Evolutionary conservation across 2,888 invertebrate species (phyloP).

Genomic region (Bembecia ichneumoniformis): DNA sequence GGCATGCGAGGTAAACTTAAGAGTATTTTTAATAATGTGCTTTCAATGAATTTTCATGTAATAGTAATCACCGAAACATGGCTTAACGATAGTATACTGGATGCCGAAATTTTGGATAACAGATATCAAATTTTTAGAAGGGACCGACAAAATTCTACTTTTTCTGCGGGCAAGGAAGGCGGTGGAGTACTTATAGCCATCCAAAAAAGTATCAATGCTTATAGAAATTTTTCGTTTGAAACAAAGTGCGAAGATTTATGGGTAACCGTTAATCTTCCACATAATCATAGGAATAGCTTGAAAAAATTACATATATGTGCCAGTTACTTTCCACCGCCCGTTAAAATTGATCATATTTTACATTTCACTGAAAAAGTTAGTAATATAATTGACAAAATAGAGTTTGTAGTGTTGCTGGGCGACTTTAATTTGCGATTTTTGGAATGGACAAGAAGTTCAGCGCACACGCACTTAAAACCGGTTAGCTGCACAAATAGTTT

Average conservation of each 20-base stretch:
- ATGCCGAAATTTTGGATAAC: conserved; percentile 4
- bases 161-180: background rate
- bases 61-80: conserved; percentile 6
- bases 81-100: conserved; percentile 1
- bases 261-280: background rate
- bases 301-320: background rate
- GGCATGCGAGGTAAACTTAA: no score
- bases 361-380: background rate
- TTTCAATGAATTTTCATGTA: conserved; percentile 1
- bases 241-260: background rate
- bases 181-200: conserved; percentile 2
- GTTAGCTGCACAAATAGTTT: background rate
- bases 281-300: background rate
- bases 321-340: background rate
- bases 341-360: background rate
- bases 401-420: background rate
- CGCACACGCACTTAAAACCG: background rate
- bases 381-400: background rate
- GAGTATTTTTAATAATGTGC: background rate
- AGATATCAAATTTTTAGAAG: conserved; percentile 3
- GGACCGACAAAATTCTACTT: background rate
- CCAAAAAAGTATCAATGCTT: background rate
- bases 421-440: conserved; percentile 3
- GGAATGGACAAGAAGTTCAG: background rate
- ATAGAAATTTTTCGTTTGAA: background rate